Percentiles rank a stretch among this genome's conserved stretches.
Conservation (phyloP, 2,888 invertebrate species). For the Maniola hyperantus region DNA sequence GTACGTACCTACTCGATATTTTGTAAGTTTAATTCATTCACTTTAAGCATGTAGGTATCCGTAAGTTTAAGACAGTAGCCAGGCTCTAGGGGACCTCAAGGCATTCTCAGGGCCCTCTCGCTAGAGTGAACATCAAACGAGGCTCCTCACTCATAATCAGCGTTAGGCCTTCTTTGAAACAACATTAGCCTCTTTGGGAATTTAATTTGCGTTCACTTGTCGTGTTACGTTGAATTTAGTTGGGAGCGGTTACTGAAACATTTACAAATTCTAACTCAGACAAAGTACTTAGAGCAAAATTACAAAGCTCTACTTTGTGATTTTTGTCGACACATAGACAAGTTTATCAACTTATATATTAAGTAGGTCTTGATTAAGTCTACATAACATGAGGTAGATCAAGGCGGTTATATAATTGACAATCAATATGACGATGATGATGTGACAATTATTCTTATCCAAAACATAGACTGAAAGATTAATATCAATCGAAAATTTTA, state of each 20-base stretch:
- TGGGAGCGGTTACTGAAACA: constrained; percentile 23
- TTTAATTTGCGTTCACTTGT: constrained; percentile 64
- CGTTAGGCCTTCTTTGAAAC: constrained; percentile 76
- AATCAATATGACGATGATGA: no score
- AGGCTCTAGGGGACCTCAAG: constrained; percentile 52
- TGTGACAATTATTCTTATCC: no score
- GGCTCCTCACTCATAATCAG: constrained; percentile 67
- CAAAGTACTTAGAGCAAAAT: not conserved
- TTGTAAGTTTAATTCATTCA: constrained; percentile 2
- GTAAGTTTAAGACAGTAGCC: constrained; percentile 48
- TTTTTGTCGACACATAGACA: no score
- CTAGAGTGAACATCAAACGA: constrained; percentile 70
- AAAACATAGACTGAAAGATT: no score
- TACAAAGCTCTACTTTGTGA: no score
- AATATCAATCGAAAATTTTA: no score
- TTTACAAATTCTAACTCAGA: constrained; percentile 5
- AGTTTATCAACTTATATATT: no score
- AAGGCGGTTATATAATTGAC: no score
- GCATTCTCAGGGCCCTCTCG: constrained; percentile 70
- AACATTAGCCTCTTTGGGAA: constrained; percentile 73
- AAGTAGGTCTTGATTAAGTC: no score
- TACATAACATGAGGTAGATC: no score
- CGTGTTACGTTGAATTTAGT: constrained; percentile 35
- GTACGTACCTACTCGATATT: not conserved
- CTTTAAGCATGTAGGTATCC: constrained; percentile 25